Evolutionary conservation across 1,140 invertebrate genomes (phyloP).

Genomic region (Arctopsyche grandis): DNA sequence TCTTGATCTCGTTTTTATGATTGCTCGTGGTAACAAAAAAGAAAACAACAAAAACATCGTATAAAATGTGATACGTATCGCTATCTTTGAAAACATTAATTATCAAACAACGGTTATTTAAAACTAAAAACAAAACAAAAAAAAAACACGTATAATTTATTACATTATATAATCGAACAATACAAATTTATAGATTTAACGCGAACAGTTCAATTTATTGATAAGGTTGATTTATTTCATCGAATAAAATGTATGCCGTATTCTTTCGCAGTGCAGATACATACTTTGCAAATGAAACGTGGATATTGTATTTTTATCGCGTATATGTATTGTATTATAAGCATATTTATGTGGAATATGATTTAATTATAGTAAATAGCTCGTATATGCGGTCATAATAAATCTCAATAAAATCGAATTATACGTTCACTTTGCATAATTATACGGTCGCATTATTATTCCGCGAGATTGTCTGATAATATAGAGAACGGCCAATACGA

Average conservation of each 20-base stretch:
- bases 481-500: background rate
- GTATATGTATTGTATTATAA: too few species aligned
- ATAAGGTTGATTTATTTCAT: conserved; percentile 22
- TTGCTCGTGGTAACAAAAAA: background rate
- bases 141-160: too few species aligned
- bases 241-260: too few species aligned
- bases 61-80: conserved; percentile 23
- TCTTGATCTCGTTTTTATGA: conserved; percentile 27
- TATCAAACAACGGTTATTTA: background rate
- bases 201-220: conserved; percentile 20
- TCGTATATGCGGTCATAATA: conserved; percentile 23
- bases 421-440: conserved; percentile 30
- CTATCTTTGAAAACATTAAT: conserved; percentile 23
- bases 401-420: conserved; percentile 32
- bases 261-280: background rate
- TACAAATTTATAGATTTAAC: conserved; percentile 1
- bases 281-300: background rate
- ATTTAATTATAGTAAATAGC: conserved; percentile 30
- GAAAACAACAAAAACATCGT: background rate
- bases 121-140: background rate
- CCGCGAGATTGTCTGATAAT: conserved; percentile 8
- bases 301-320: background rate
- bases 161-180: background rate
- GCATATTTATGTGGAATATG: background rate
- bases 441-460: conserved; percentile 20